phyloP scores from a whole-genome alignment of 1,140 invertebrate species.

The Steinernema feltiae region DNA sequence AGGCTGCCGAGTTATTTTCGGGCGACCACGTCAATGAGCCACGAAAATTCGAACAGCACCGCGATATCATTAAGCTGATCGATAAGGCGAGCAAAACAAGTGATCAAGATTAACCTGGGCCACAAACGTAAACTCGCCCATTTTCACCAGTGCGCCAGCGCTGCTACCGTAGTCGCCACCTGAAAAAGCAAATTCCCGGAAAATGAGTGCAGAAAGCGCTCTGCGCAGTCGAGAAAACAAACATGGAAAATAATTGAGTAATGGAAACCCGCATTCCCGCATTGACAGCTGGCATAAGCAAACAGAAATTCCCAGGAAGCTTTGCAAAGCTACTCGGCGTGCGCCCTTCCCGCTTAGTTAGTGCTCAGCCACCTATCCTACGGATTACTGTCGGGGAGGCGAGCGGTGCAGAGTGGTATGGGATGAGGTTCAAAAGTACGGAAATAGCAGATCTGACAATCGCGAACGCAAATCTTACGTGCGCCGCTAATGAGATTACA shows the following conservation, averaged over 20 bases:
- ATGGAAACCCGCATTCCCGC: background rate
- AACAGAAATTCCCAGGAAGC: background rate
- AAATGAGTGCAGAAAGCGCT: too few relatives aligned
- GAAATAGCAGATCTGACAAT: background rate
- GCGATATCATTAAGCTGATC: conserved; percentile 14
- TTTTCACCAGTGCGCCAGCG: background rate
- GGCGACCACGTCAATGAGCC: background rate
- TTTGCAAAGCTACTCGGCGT: background rate
- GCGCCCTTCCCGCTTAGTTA: too few relatives aligned
- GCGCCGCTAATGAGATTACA: background rate
- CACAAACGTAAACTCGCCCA: background rate
- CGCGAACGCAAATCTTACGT: background rate
- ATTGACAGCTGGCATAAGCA: background rate
- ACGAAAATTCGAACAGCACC: background rate
- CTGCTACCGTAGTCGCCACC: too few relatives aligned
- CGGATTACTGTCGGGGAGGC: too few relatives aligned
- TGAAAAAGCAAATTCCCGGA: background rate
- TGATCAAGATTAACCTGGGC: background rate
- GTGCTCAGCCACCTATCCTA: too few relatives aligned
- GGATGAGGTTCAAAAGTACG: background rate
- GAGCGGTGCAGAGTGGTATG: background rate
- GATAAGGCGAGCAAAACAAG: background rate
- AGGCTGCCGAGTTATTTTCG: background rate
- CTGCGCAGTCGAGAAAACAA: too few relatives aligned
- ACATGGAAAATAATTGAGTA: background rate